phyloP scores from a whole-genome alignment of 92 coral and sea anemone species.

The Porites rus region DNA sequence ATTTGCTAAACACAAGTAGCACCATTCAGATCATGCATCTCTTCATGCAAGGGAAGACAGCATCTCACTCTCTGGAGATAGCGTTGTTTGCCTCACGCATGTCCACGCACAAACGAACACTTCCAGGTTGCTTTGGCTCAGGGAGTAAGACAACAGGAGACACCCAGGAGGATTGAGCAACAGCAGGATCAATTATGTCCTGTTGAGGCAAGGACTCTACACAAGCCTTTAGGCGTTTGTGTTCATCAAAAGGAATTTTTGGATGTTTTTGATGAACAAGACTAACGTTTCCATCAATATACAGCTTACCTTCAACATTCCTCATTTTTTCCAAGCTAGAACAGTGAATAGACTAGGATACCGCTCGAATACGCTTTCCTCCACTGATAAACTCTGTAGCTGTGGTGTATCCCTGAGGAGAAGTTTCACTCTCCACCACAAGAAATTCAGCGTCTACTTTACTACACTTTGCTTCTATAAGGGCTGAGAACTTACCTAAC shows the following conservation, averaged over 20 bases:
- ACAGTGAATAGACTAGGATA: slow-evolving; percentile 56
- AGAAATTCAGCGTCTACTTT: too few species aligned
- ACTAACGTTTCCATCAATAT: slow-evolving; percentile 61
- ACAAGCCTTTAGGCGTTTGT: slow-evolving; percentile 35
- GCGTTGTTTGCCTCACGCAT: slow-evolving; percentile 58
- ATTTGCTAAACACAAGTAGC: slow-evolving; percentile 60
- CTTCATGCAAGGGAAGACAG: slow-evolving; percentile 66
- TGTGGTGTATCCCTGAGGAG: slow-evolving; percentile 60
- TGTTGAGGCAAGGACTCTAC: too few species aligned
- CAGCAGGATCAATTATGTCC: too few species aligned
- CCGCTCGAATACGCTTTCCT: slow-evolving; percentile 12
- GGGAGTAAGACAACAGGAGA: slow-evolving; percentile 54
- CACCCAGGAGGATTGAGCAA: too few species aligned
- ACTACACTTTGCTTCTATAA: too few species aligned
- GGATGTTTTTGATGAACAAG: slow-evolving; percentile 58
- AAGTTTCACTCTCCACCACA: slow-evolving; percentile 43
- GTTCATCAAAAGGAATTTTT: slow-evolving; percentile 60
- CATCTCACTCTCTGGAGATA: slow-evolving; percentile 65
- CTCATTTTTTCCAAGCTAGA: slow-evolving; percentile 65
- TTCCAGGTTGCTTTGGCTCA: slow-evolving; percentile 60
- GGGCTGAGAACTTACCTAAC: too few species aligned
- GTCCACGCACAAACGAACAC: slow-evolving; percentile 54
- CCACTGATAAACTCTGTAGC: slow-evolving; percentile 48
- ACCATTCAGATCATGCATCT: slow-evolving; percentile 67
- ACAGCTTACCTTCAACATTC: slow-evolving; percentile 59